Base-by-base conservation (phyloP, 2,888 invertebrate genomes). In the Pristionchus fissidentatus region DNA sequence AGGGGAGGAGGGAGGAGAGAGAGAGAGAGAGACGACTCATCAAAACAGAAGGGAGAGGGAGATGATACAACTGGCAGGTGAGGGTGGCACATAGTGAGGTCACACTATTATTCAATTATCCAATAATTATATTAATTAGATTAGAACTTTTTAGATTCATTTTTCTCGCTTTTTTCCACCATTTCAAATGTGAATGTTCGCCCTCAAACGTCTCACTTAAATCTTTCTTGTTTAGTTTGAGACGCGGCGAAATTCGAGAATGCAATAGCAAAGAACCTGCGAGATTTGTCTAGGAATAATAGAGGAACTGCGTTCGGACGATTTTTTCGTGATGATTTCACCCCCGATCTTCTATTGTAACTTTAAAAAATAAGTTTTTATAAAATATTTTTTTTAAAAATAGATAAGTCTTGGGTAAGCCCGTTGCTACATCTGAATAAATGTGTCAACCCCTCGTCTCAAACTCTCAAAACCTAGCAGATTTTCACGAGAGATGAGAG, bases 21-120 rank as follows among this genome's bases (percentile, higher is more conserved):
- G 38, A 46, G 62, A 60, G 83, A 22, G 77, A 60, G 43, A 26
- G 32, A 46, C 22, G 41, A 62, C 75, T 77, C 75, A 84, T 83
- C 84, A 78, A 83, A 84, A 84, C 75, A 66, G 77, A 38, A 73
- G 26, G 82, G n/a, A 73, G 75, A 84, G 77, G 43, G 70, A 84
- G 77, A 57, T 75, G 46, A 85, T 75, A 77, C 75, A 85, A 81
- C 83, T 84, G 84, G 79, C 83, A 84, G 82, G 79, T 3, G 77
- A 70, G 46, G 26, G 83, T 29, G 84, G 79, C 52, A 55, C 49
- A 26, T 35, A 77, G 26, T 46, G 49, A 43, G 43, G 41, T 8
- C 4, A n/a, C n/a, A n/a, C n/a, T n/a, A n/a, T n/a, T n/a, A n/a
- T n/a, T n/a, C n/a, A n/a, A n/a, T n/a, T n/a, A n/a, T n/a, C n/a